Conservation (phyloP, 2,113 vertebrate genomes). For the Zosterops pallidus region DNA sequence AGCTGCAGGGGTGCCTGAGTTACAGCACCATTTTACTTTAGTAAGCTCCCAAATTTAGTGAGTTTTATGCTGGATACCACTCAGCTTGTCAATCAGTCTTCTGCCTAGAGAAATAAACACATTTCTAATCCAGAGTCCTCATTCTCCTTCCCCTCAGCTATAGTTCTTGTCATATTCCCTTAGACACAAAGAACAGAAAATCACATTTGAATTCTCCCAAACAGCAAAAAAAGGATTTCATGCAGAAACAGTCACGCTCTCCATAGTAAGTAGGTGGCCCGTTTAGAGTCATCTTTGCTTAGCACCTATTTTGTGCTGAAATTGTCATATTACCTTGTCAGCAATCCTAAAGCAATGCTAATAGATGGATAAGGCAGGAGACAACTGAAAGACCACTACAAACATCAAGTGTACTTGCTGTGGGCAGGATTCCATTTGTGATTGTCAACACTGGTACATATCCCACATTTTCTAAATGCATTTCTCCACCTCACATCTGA, state of each 20-base stretch:
- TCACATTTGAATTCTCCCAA: conserved; percentile 41
- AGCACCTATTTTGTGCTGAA: conserved; percentile 41
- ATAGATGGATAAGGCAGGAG: conserved; percentile 13
- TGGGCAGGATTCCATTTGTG: conserved; percentile 34
- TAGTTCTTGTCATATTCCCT: conserved; percentile 44
- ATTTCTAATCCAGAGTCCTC: conserved; percentile 38
- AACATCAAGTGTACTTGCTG: conserved; percentile 5
- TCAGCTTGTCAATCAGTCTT: conserved; percentile 23
- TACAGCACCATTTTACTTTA: neutral
- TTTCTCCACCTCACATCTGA: conserved; percentile 42
- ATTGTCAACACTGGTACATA: conserved; percentile 24
- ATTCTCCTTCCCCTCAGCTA: conserved; percentile 62
- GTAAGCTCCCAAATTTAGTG: neutral
- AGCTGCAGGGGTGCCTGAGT: neutral
- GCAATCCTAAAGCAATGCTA: conserved; percentile 42
- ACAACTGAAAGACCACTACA: conserved; percentile 16
- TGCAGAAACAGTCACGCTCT: conserved; percentile 41
- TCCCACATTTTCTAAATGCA: neutral
- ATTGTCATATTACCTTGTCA: conserved; percentile 43
- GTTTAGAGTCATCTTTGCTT: conserved; percentile 37
- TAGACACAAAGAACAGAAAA: conserved; percentile 39
- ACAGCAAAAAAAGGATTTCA: conserved; percentile 30
- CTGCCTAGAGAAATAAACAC: conserved; percentile 57
- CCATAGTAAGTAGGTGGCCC: neutral
- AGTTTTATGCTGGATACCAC: conserved; percentile 3